phyloP scores from a whole-genome alignment of 2,888 invertebrate genomes.

The Craniophora ligustri region DNA sequence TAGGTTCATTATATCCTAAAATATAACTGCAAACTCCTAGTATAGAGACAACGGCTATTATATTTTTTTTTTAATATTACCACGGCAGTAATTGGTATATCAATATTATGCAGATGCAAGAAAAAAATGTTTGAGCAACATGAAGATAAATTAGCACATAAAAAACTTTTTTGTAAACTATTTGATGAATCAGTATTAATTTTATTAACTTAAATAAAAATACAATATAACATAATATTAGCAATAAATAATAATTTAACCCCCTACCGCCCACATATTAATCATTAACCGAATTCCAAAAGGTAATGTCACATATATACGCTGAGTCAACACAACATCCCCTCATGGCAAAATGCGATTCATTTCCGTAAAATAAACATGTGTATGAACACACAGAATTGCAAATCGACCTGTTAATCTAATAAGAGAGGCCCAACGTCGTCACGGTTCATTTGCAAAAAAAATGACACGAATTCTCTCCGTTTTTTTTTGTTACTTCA shows the following conservation, averaged over 20 bases:
- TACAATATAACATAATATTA: neutral
- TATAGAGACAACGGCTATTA: too few relatives aligned
- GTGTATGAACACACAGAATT: constrained; percentile 84
- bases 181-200: too few relatives aligned
- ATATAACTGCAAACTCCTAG: too few relatives aligned
- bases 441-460: constrained; percentile 87
- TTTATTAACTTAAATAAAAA: neutral
- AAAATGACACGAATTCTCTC: constrained; percentile 78
- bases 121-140: too few relatives aligned
- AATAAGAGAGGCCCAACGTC: constrained; percentile 80
- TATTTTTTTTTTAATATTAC: too few relatives aligned
- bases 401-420: constrained; percentile 88
- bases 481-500: constrained; percentile 64
- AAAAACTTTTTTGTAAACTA: too few relatives aligned
- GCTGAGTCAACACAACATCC: constrained; percentile 81
- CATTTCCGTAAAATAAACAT: constrained; percentile 88
- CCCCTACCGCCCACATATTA: constrained; percentile 39
- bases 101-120: too few relatives aligned
- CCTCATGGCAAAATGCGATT: constrained; percentile 79
- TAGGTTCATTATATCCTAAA: too few relatives aligned
- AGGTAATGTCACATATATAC: constrained; percentile 62
- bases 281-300: constrained; percentile 51
- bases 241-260: constrained; percentile 25
- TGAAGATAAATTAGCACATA: too few relatives aligned
- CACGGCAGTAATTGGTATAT: too few relatives aligned